Percentiles rank a stretch among this genome's conserved stretches.
Conservation (phyloP, 2,113 vertebrate species). For the Bubalus kerabau region DNA sequence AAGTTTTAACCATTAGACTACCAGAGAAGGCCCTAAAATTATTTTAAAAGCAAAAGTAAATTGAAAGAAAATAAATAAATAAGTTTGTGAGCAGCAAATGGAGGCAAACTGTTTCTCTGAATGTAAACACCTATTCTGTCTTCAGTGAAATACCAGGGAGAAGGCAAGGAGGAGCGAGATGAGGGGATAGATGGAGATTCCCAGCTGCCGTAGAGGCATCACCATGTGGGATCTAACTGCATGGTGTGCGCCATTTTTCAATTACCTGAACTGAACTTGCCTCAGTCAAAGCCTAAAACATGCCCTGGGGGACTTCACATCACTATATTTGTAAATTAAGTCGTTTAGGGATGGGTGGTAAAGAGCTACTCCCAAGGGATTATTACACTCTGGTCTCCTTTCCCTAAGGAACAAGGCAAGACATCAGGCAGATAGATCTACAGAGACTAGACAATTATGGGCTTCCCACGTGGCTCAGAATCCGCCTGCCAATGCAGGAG, state of each 20-base stretch:
- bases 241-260: slow-evolving; percentile 47
- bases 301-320: background rate
- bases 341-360: background rate
- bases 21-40: background rate
- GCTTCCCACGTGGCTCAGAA: background rate
- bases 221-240: slow-evolving; percentile 28
- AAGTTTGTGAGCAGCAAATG: background rate
- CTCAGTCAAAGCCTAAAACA: slow-evolving; percentile 3
- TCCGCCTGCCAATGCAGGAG: background rate
- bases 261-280: slow-evolving; percentile 30
- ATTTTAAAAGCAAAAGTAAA: slow-evolving; percentile 3
- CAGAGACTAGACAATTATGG: background rate
- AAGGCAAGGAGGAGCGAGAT: background rate
- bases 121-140: background rate
- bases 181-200: background rate
- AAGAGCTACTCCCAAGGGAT: background rate
- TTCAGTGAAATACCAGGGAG: background rate
- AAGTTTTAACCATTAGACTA: background rate
- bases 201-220: background rate
- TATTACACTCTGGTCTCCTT: background rate
- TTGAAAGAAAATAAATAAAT: background rate
- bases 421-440: background rate
- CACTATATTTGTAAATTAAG: slow-evolving; percentile 27
- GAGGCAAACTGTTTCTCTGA: background rate
- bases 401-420: slow-evolving; percentile 5